These are phyloP conservation scores for Chalcis sispes DNA, from an alignment of 2,888 invertebrate species.

Conservation along the genomic window DNA sequence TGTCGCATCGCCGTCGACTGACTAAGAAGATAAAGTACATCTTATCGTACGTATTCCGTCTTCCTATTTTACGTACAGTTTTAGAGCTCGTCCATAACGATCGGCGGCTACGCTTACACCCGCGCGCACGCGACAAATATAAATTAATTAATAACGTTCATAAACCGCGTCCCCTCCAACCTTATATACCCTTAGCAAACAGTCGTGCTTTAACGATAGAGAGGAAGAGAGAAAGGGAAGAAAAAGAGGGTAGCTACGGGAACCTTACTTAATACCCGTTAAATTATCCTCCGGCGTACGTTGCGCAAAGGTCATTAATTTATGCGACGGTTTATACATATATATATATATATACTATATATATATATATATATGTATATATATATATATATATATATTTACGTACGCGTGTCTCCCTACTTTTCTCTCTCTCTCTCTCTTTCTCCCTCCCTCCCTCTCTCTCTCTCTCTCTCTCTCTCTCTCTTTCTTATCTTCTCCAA, in stretches of 20 bases:
- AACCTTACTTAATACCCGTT: slow-evolving; percentile 70
- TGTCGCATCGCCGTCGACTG: background rate
- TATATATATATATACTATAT: too few species aligned
- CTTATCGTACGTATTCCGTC: too few species aligned
- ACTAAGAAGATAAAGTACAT: background rate
- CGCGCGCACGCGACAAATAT: slow-evolving; percentile 66
- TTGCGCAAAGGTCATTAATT: slow-evolving; percentile 72
- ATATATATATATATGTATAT: too few species aligned
- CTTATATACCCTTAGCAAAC: slow-evolving; percentile 42
- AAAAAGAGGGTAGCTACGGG: slow-evolving; percentile 36
- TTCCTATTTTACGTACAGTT: background rate
- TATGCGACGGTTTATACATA: slow-evolving; percentile 58
- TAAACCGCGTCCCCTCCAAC: slow-evolving; percentile 62
- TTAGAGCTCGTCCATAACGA: slow-evolving; percentile 62
- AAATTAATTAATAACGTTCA: slow-evolving; percentile 72
- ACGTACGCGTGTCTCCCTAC: slow-evolving; percentile 7
- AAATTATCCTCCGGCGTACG: slow-evolving; percentile 68
- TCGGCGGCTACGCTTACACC: slow-evolving; percentile 51
- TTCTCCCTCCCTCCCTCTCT: background rate
- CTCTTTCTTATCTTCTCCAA: background rate
- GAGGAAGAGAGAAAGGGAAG: background rate
- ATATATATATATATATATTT: too few species aligned
- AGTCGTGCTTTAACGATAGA: slow-evolving; percentile 63
- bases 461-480: background rate
- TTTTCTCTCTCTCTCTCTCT: slow-evolving; percentile 1